A percentile compares a stretch with the other conserved stretches of the same genome.
Evolutionary conservation across 2,113 vertebrate species (phyloP).

Genomic region (Anhinga rufa): DNA sequence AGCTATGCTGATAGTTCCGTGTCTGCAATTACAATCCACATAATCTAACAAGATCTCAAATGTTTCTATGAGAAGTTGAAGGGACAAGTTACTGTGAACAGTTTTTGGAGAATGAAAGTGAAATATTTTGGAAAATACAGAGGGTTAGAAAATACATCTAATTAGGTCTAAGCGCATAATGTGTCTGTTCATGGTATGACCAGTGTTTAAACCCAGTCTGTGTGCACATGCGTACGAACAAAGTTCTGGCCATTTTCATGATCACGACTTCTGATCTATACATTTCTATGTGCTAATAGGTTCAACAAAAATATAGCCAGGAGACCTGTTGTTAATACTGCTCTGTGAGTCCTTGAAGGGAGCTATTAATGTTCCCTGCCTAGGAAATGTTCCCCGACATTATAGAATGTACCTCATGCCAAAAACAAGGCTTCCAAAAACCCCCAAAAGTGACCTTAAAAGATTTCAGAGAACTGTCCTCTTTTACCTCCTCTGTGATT

Average conservation of each 20-base stretch:
- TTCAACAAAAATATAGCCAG: not conserved
- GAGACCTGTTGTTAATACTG: not conserved
- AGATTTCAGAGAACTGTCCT: not conserved
- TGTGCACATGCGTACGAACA: no score
- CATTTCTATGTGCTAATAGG: not conserved
- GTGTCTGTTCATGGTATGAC: not conserved
- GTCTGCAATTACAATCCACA: fast-evolving
- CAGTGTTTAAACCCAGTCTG: not conserved
- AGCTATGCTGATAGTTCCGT: not conserved
- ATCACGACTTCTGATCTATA: not conserved
- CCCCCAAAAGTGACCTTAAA: not conserved
- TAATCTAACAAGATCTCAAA: not conserved
- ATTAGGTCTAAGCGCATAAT: not conserved
- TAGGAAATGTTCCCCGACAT: not conserved
- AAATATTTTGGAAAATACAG: not conserved
- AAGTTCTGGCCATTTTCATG: not conserved
- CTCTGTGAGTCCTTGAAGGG: not conserved
- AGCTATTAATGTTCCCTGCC: not conserved
- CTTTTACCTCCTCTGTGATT: not conserved
- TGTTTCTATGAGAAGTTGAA: not conserved
- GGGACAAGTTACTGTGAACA: not conserved
- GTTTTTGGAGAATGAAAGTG: not conserved
- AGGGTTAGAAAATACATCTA: not conserved
- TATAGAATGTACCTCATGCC: not conserved
- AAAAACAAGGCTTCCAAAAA: not conserved